Base-by-base conservation (phyloP, 2,888 invertebrate genomes). In the Xanthia togata region DNA sequence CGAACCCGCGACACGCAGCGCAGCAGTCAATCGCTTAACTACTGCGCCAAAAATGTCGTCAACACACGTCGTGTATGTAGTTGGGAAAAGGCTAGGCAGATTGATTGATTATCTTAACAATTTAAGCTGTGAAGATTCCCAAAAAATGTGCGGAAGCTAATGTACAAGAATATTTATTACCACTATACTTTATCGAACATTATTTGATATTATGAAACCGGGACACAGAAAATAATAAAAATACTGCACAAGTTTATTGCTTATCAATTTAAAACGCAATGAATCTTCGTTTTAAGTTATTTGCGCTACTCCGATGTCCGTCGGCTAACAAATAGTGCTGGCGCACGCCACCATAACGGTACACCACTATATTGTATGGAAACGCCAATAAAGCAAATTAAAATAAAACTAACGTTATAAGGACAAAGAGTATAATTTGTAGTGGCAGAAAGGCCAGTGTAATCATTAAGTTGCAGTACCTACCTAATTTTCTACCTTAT, bases 281-380 rank as follows among this genome's bases (percentile, higher is more conserved):
- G 90, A 88, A 91, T 95, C 92, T 93, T 90, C 91, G 92, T 93
- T 92, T 90, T 87, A 91, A 87, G 87, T 91, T 93, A 92, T 93
- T 92, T 92, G 90, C 90, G 86, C 86, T 91, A 85, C 89, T 85
- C 83, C 82, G 76, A 84, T 90, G 93, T 92, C 92, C 92, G 90
- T 90, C 72, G 63, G 55, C 74, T 94, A 94, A 95, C 94, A 93
- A 95, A 96, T 91, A 92, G 94, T 86, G 82, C 65, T 76, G 71
- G 79, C 91, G 92, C 95, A 96, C 95, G 95, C 95, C 83, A 95
- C 90, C 91, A 91, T 93, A 90, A 90, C 87, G 87, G 82, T 78
- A 85, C 84, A 76, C 82, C 87, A 86, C 88, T 84, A 88, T 89
- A 88, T 88, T 89, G 87, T 88, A 81, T 82, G 86, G 83, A 87